Evolutionary conservation across 2,797 vertebrate species (phyloP), one percentile per base, ranked within the genome.

Genomic region (Syngnathus rostellatus): DNA sequence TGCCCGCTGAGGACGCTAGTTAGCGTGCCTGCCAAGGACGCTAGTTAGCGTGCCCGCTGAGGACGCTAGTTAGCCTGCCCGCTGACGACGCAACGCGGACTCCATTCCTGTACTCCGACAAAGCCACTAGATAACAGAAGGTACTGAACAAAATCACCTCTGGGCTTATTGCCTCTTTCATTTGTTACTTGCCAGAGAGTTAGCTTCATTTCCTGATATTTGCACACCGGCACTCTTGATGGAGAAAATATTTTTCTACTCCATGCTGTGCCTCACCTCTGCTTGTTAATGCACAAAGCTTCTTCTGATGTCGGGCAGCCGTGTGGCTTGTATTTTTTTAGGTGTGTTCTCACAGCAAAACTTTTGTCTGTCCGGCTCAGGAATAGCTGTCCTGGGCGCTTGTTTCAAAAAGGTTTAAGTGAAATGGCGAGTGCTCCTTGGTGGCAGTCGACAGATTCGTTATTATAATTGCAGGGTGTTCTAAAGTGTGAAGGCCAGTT

Each of bases 201-300:
- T 48, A 16, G 11, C 60, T 8, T 62, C 6, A 25, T 62, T 43
- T 25, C 41, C 40, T 62, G 12, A 62, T 25, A 45, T 62, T 62
- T 45, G 60, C 60, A 58, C 55, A 58, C 31, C 9, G 14, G 25
- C 16, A 2, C 31, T 31, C 31, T 6, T 3, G 8, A 37, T 58
- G 38, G 2, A 76, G 68, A 84, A 77, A 68, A 37, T 66, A 66
- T 76, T 75, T 66, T 74, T 73, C 67, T 81, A 77, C 70, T 77
- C 67, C 72, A 70, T 80, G 78, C 73, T 87, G 80, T 80, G 77
- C 80, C 81, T 77, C 76, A 74, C 74, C 9, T 61, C 38, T 62
- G 60, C 60, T 74, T 65, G 23, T 71, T 77, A 64, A 65, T 68
- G 65, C 73, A 73, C 64, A 45, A 69, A 54, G 63, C 23, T 73